Conservation (phyloP, 2,888 invertebrate genomes). For the Bhutanitis thaidina region DNA sequence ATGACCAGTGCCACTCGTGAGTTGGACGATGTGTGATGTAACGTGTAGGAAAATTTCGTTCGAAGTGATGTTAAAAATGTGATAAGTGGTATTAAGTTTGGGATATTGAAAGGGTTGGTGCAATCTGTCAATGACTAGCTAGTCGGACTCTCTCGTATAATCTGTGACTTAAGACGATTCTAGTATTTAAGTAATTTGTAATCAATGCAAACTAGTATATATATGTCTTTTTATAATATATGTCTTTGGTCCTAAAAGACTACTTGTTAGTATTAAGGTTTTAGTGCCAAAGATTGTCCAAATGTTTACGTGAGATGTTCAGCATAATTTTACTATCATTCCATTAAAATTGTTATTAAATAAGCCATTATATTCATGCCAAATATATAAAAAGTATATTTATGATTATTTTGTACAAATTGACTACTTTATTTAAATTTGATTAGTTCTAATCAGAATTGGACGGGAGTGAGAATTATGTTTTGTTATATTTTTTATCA, state of each 20-base stretch:
- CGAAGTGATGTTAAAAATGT: slow-evolving; percentile 36
- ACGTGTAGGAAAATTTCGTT: slow-evolving; percentile 23
- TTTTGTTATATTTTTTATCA: slow-evolving; percentile 18
- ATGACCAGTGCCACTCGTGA: slow-evolving; percentile 43
- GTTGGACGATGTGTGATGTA: slow-evolving; percentile 28
- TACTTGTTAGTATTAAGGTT: slow-evolving; percentile 57
- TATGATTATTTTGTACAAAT: slow-evolving; percentile 29
- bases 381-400: slow-evolving; percentile 44
- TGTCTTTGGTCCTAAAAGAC: slow-evolving; percentile 63
- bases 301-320: slow-evolving; percentile 61
- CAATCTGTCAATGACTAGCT: slow-evolving; percentile 51
- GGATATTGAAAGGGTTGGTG: slow-evolving; percentile 38
- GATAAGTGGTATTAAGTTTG: slow-evolving; percentile 32
- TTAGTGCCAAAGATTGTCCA: slow-evolving; percentile 79
- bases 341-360: slow-evolving; percentile 48
- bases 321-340: slow-evolving; percentile 63
- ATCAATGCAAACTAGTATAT: slow-evolving; percentile 40
- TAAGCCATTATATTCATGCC: slow-evolving; percentile 63
- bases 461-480: slow-evolving; percentile 28
- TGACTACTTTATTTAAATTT: slow-evolving; percentile 17
- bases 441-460: slow-evolving; percentile 41
- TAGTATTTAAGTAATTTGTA: slow-evolving; percentile 34
- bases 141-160: slow-evolving; percentile 54
- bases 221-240: slow-evolving; percentile 47
- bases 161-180: slow-evolving; percentile 45